Evolutionary conservation across 2,888 invertebrate species (phyloP), one percentile per base, ranked within the genome.

Genomic region (Leptinotarsa rubiginosa): DNA sequence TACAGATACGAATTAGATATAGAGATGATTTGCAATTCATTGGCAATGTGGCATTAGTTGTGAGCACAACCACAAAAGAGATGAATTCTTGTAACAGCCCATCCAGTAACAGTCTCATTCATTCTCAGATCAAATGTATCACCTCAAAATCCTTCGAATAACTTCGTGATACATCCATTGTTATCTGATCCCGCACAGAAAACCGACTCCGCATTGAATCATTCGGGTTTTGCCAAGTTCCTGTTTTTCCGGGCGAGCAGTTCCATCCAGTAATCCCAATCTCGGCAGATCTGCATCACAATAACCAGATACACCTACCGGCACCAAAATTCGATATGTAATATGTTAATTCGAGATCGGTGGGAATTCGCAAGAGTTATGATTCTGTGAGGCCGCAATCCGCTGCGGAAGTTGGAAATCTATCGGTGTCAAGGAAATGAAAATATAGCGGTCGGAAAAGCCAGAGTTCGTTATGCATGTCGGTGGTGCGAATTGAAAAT

Each of bases 271-370:
- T n/a, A 41, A 41, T 41, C 62, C 62, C 25, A 62, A 62, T 62
- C 62, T 62, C 62, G 41, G 62, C 41, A 31, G 62, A 62, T 62
- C 62, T 62, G 62, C 62, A 62, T 62, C 62, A 62, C 62, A 62
- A 62, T 62, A 62, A 62, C 62, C 62, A n/a, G 62, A 62, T 62
- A 62, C 62, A 62, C 31, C 62, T 62, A 62, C 15, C 62, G 62
- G 16, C 15, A 62, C 62, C 41, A 12, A 62, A 62, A 62, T 62
- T 62, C 62, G 56, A 56, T 56, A 66, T 50, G 66, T 72, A 65
- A 67, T 72, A 72, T 72, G 67, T 72, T 72, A 72, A 72, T 72
- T 66, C 20, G 50, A 68, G n/a, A 72, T 67, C 67, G 25, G 59
- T 72, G 72, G 72, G 72, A 72, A 59, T 72, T 47, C 66, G 67